Conservation (phyloP, 2,113 vertebrate species). For the Antennarius striatus region DNA sequence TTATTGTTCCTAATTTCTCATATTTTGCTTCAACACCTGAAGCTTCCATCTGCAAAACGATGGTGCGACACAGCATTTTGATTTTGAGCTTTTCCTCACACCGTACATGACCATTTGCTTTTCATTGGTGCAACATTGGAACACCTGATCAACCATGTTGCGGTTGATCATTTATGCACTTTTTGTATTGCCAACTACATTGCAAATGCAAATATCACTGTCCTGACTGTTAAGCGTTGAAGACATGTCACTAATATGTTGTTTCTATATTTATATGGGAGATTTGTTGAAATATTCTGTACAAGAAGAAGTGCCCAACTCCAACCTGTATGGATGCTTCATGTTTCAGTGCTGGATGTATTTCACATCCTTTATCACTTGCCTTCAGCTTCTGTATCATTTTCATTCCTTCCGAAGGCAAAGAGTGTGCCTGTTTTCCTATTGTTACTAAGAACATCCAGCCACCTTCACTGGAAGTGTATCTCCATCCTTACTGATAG, state of each 20-base stretch:
- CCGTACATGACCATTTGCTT: constrained; percentile 64
- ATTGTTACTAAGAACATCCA: constrained; percentile 52
- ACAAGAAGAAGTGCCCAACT: constrained; percentile 21
- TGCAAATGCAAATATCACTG: constrained; percentile 62
- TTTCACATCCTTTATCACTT: constrained; percentile 44
- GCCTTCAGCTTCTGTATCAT: constrained; percentile 54
- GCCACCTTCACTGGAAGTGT: constrained; percentile 39
- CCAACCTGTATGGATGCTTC: constrained; percentile 40
- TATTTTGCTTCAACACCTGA: constrained; percentile 49
- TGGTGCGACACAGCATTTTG: constrained; percentile 40
- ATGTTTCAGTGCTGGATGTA: constrained; percentile 33
- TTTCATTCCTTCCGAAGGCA: constrained; percentile 59
- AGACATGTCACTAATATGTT: constrained; percentile 32
- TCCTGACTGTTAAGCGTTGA: constrained; percentile 40
- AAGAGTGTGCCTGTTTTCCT: constrained; percentile 62
- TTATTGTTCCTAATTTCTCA: constrained; percentile 39
- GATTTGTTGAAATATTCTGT: constrained; percentile 45
- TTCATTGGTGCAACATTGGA: constrained; percentile 32
- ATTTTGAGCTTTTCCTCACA: constrained; percentile 62
- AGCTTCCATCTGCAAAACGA: constrained; percentile 36
- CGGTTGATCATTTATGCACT: constrained; percentile 60
- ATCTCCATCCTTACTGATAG: constrained; percentile 13
- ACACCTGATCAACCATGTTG: constrained; percentile 49
- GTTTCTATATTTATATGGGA: constrained; percentile 44
- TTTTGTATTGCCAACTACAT: constrained; percentile 75